Evolutionary conservation across 2,888 invertebrate genomes (phyloP).

Genomic region (Drosophila quinaria): DNA sequence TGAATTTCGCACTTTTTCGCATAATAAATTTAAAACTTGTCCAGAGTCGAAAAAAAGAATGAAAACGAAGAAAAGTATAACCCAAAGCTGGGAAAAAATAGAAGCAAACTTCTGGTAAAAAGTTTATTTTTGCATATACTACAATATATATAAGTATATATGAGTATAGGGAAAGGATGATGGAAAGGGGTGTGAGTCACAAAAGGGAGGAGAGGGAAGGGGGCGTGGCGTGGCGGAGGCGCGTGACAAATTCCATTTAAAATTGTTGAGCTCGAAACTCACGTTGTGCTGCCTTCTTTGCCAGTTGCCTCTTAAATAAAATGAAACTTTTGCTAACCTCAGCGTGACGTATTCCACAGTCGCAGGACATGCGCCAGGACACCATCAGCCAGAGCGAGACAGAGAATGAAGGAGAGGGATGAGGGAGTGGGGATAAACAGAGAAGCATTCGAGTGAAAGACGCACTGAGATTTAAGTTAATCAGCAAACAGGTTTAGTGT

Average conservation of each 20-base stretch:
- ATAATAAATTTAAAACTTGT: constrained; percentile 84
- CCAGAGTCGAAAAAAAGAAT: constrained; percentile 46
- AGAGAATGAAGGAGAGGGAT: not conserved
- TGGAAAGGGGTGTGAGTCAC: not conserved
- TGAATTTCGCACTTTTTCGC: constrained; percentile 85
- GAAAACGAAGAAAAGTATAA: constrained; percentile 37
- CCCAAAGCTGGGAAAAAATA: constrained; percentile 48
- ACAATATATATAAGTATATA: constrained; percentile 23
- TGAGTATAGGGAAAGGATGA: constrained; percentile 8
- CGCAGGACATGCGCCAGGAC: constrained; percentile 52
- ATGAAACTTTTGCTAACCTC: constrained; percentile 80
- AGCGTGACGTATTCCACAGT: constrained; percentile 77
- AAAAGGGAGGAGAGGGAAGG: not conserved
- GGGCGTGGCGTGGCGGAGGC: constrained; percentile 37
- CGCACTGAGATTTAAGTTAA: constrained; percentile 74
- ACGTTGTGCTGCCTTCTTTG: constrained; percentile 27
- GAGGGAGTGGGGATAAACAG: constrained; percentile 8
- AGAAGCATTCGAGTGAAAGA: constrained; percentile 17
- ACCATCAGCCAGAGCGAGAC: constrained; percentile 11
- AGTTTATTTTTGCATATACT: constrained; percentile 81
- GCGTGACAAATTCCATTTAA: constrained; percentile 83
- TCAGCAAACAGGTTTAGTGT: constrained; percentile 80
- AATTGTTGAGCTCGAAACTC: constrained; percentile 75
- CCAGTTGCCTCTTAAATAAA: constrained; percentile 68
- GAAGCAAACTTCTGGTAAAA: constrained; percentile 74